Evolutionary conservation across 2,113 vertebrate genomes (phyloP), one percentile per base, ranked within the genome.

Genomic region (Ardeotis arabs): DNA sequence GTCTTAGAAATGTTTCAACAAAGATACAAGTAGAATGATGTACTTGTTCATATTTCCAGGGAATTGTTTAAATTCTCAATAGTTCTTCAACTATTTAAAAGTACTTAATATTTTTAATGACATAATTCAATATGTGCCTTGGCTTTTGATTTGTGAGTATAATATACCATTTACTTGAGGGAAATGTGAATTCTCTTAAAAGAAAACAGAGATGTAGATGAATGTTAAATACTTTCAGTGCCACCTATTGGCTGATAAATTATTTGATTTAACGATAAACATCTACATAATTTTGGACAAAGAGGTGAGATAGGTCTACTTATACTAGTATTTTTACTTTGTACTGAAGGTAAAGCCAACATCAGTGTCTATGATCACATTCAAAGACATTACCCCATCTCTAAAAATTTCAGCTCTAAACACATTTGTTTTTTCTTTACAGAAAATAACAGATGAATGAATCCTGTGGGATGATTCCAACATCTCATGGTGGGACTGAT

Each of bases 241-340:
- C 97, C 97, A 97, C 84, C 97, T 97, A 96, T 96, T 96, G 97
- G 96, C 20, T 75, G 93, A 95, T 60, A 77, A 64, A 84, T 93
- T 81, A 31, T 66, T 77, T 82, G n/a, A 27, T 73, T 87, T 74
- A 77, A n/a, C 33, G 39, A 60, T 76, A 27, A 94, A 52, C 7
- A 70, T 55, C 7, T 63, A 23, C 50, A 53, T 88, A 55, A 75
- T n/a, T 89, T 56, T 50, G 22, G 27, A 78, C 27, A 64, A 75
- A 93, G 13, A 87, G 56, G 12, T 67, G 19, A 67, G 3, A 41
- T n/a, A 68, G 10, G 25, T 5, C 2, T 67, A 37, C 28, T 75
- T 68, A 68, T 16, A 52, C 2, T 59, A 81, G 39, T 67, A 82
- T 60, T 84, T 87, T 8, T 47, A 62, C 76, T 53, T 68, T 55